Evolutionary conservation across 2,797 vertebrate species (phyloP).

Genomic region (Rhinatrema bivittatum): DNA sequence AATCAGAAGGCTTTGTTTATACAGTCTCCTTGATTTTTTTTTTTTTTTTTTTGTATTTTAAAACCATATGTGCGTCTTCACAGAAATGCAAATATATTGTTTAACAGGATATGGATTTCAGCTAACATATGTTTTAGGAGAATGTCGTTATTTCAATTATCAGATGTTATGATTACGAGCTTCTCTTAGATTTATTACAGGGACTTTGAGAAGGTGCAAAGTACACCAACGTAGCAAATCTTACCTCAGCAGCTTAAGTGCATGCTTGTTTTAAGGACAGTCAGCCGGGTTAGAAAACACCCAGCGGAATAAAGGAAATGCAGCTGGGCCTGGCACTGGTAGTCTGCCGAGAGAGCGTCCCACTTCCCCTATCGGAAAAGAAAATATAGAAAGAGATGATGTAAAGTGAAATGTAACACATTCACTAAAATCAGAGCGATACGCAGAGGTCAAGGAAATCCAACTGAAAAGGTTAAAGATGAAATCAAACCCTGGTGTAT

Average conservation of each 20-base stretch:
- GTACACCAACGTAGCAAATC: conserved; percentile 32
- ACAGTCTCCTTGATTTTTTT: conserved; percentile 15
- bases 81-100: conserved; percentile 22
- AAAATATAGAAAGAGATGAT: conserved; percentile 56
- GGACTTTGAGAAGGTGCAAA: conserved; percentile 19
- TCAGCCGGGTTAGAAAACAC: conserved; percentile 71
- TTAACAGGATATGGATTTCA: conserved; percentile 17
- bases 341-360: conserved; percentile 62
- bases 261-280: conserved; percentile 88
- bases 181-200: conserved; percentile 31
- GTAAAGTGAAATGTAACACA: conserved; percentile 85
- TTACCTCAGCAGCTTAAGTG: conserved; percentile 95
- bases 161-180: conserved; percentile 17
- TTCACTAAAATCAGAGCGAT: conserved; percentile 71
- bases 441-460: conserved; percentile 92
- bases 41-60: too few species aligned
- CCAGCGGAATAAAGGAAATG: conserved; percentile 59
- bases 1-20: too few species aligned
- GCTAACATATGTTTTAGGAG: conserved; percentile 10
- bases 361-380: conserved; percentile 62
- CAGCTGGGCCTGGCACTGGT: conserved; percentile 59
- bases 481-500: conserved; percentile 87
- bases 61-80: neutral
- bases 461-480: conserved; percentile 95
- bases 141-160: neutral